Percentiles rank a stretch among this genome's conserved stretches.
Conservation (phyloP, 1,140 invertebrate genomes). For the Leptopilina clavipes region DNA sequence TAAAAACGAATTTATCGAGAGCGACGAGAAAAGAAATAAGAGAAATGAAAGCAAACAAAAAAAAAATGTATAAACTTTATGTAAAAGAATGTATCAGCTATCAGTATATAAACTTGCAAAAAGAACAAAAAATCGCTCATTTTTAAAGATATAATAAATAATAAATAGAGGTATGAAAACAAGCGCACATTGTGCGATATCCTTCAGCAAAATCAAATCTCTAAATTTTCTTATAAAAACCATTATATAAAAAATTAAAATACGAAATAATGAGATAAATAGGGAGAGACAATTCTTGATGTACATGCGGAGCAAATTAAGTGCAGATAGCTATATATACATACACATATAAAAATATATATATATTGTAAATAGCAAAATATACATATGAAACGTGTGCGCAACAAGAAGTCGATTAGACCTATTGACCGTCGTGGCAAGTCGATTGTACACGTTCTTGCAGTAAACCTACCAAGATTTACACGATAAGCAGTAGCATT, state of each 20-base stretch:
- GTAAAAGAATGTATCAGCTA: conserved; percentile 26
- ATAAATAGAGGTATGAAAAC: neutral
- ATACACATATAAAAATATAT: conserved; percentile 39
- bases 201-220: conserved; percentile 53
- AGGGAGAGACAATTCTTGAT: neutral
- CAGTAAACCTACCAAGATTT: conserved; percentile 54
- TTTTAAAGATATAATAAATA: neutral
- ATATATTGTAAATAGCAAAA: conserved; percentile 59
- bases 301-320: conserved; percentile 20
- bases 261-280: conserved; percentile 33
- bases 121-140: conserved; percentile 15
- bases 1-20: conserved; percentile 27
- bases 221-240: conserved; percentile 45
- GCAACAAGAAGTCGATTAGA: conserved; percentile 38
- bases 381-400: conserved; percentile 54
- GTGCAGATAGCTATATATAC: conserved; percentile 39
- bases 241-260: conserved; percentile 55
- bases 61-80: conserved; percentile 21
- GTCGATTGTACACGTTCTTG: conserved; percentile 56
- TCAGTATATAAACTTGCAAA: conserved; percentile 18
- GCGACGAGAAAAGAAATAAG: neutral
- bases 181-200: conserved; percentile 26
- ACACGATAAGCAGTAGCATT: conserved; percentile 56
- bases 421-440: conserved; percentile 43
- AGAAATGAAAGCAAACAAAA: neutral